phyloP scores from a whole-genome alignment of 2,797 vertebrate species.

The Notolabrus celidotus region DNA sequence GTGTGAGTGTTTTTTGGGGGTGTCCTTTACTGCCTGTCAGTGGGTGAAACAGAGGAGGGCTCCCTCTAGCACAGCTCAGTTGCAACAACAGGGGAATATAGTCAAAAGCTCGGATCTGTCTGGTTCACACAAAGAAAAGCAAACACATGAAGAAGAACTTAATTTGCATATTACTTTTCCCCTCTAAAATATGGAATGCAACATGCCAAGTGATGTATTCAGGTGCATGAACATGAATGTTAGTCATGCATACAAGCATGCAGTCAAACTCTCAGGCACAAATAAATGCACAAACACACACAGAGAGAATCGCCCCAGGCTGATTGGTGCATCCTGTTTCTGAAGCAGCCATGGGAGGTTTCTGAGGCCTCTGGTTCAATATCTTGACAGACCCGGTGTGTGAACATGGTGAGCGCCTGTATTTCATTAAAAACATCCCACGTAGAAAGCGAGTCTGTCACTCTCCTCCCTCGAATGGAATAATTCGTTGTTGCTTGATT shows the following conservation, averaged over 20 bases:
- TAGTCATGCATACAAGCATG: constrained; percentile 25
- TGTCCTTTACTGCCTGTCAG: constrained; percentile 28
- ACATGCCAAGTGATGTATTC: constrained; percentile 6
- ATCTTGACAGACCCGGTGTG: constrained; percentile 69
- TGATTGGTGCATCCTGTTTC: constrained; percentile 81
- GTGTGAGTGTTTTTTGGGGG: constrained; percentile 4
- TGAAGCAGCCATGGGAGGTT: constrained; percentile 75
- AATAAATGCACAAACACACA: constrained; percentile 67
- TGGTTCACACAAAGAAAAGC: constrained; percentile 16
- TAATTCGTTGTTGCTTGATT: constrained; percentile 71
- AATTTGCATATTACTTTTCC: neutral
- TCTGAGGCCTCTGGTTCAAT: constrained; percentile 79
- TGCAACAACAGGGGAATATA: constrained; percentile 80
- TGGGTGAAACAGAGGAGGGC: constrained; percentile 80
- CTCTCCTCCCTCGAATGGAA: constrained; percentile 63
- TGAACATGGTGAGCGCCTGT: constrained; percentile 53
- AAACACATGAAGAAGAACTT: neutral
- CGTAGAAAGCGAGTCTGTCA: constrained; percentile 46
- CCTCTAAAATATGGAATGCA: constrained; percentile 2
- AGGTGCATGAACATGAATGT: constrained; percentile 28
- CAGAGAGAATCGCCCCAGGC: constrained; percentile 81
- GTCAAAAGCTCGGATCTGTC: constrained; percentile 15
- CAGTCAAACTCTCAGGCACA: constrained; percentile 50
- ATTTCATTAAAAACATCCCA: constrained; percentile 78
- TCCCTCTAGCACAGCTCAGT: constrained; percentile 90